Evolutionary conservation across 1,140 invertebrate species (phyloP), one percentile per base, ranked within the genome.

Genomic region (Archegozetes longisetosus): DNA sequence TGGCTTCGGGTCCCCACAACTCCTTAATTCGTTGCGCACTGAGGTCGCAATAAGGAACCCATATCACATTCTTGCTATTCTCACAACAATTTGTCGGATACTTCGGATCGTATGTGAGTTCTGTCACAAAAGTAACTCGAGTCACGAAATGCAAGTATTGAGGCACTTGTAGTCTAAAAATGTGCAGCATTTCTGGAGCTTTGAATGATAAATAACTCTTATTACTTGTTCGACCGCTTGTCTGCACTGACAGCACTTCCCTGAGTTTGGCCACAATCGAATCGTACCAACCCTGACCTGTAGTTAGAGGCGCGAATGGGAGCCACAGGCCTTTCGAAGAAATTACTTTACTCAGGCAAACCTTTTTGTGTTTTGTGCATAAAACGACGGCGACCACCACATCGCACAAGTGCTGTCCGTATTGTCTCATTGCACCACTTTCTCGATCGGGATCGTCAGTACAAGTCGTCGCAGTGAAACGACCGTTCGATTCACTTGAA

Each of bases 331-430:
- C 55, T 28, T 52, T 52, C 50, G 22, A 28, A 6, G 17, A 20
- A n/a, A 9, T n/a, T 3, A 55, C 28, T 4, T 17, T 3, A 2
- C 12, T n/a, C 13, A 61, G 22, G 14, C 55, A 55, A 2, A 61
- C 14, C 12, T 40, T 62, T 20, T 58, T 6, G 26, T 61, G 60
- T 29, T 12, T 23, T 28, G 32, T 29, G 49, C 60, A 61, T 14
- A 22, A 13, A n/a, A 61, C 13, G 14, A 55, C 22, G 23, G 59
- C 25, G 17, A 28, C 17, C 22, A 29, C 4, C 9, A 12, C 13
- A 32, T 61, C 54, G 29, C 27, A 28, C 9, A 61, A n/a, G 32
- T 60, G 17, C 14, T 25, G 23, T 2, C 60, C 53, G 29, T 58
- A 58, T 6, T 51, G 4, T 23, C 9, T n/a, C 9, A 50, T n/a